Conservation (phyloP, 1,140 invertebrate species). For the Ctenoplectra terminalis region DNA sequence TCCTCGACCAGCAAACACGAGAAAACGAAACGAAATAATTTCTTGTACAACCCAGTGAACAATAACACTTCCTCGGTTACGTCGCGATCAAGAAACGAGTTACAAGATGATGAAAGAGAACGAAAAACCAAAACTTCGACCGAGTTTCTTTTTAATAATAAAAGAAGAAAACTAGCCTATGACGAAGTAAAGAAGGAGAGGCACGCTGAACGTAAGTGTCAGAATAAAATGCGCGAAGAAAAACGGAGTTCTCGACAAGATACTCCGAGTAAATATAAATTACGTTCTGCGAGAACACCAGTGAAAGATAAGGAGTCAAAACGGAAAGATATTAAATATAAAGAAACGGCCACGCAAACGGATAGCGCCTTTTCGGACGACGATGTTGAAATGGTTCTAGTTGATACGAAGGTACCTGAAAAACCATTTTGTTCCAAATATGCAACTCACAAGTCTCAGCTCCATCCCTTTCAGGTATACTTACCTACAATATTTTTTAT, state of each 20-base stretch:
- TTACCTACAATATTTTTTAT: neutral
- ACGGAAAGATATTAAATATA: neutral
- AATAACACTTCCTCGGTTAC: fast-evolving
- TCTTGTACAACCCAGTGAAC: neutral
- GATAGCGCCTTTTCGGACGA: neutral
- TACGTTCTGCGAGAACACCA: neutral
- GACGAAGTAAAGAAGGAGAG: neutral
- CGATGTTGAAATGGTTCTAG: neutral
- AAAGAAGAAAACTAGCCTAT: neutral
- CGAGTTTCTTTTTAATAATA: neutral
- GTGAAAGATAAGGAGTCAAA: neutral
- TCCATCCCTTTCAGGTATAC: neutral
- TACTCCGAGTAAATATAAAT: neutral
- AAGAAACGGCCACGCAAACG: constrained; percentile 1
- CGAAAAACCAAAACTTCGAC: neutral
- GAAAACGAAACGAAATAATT: neutral
- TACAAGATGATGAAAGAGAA: neutral
- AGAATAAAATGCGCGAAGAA: neutral
- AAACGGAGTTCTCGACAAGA: neutral
- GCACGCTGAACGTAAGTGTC: neutral
- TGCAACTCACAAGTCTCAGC: neutral
- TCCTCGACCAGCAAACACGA: fast-evolving
- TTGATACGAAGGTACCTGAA: neutral
- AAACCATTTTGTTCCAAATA: neutral
- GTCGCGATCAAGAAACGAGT: neutral